phyloP scores from a whole-genome alignment of 2,888 invertebrate genomes.

The Micoletzkya japonica region DNA sequence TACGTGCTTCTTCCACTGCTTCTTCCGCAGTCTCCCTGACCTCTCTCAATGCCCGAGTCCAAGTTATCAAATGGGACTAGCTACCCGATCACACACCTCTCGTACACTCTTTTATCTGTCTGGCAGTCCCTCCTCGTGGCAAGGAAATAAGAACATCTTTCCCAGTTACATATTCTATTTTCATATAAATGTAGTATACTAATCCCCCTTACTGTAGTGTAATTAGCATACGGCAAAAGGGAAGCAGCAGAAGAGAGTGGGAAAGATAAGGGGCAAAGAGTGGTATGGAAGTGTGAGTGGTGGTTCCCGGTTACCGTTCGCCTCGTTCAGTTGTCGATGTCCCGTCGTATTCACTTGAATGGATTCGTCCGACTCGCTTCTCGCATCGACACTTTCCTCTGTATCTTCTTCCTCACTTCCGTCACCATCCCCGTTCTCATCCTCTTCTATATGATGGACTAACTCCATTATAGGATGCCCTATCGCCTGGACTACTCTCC shows the following conservation, averaged over 20 bases:
- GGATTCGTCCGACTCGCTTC: conserved; percentile 24
- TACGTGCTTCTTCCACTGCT: no score
- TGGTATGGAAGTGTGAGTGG: not conserved
- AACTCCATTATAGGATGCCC: not conserved
- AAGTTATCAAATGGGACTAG: no score
- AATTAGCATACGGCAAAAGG: no score
- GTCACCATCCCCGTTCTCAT: conserved; percentile 59
- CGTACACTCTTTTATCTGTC: no score
- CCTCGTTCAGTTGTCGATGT: conserved; percentile 2
- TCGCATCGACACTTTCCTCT: conserved; percentile 54
- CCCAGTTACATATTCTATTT: no score
- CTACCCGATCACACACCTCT: no score
- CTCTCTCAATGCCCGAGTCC: no score
- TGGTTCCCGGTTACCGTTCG: not conserved
- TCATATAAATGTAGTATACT: no score
- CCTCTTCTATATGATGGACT: conserved; percentile 46
- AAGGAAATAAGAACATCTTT: no score
- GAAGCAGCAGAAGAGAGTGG: not conserved
- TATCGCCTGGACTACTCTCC: not conserved
- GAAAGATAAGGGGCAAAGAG: not conserved
- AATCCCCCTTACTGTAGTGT: no score
- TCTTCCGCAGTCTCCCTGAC: no score
- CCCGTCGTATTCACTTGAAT: conserved; percentile 25
- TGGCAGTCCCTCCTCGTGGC: no score
- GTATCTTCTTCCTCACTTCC: conserved; percentile 49